Conservation (phyloP, 2,888 invertebrate genomes). For the Clistopyga incitator region DNA sequence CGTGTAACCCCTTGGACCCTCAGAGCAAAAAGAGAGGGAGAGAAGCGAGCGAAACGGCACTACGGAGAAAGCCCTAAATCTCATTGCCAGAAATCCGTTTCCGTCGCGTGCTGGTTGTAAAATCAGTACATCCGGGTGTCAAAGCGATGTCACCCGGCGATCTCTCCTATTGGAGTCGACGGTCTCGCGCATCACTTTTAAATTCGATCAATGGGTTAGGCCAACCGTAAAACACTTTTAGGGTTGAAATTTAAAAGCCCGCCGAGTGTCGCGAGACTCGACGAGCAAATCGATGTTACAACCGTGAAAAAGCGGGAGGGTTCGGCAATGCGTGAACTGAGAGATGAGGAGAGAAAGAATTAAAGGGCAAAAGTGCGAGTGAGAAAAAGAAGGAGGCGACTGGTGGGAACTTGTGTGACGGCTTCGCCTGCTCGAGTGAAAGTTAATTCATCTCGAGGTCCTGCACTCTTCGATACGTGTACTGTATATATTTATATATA, state of each 20-base stretch:
- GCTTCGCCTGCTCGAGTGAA: conserved; percentile 68
- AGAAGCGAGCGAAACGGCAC: conserved; percentile 44
- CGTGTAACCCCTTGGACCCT: conserved; percentile 57
- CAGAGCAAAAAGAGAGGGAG: conserved; percentile 12
- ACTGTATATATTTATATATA: conserved; percentile 1
- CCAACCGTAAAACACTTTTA: conserved; percentile 84
- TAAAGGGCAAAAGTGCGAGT: conserved; percentile 44
- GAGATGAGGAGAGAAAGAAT: conserved; percentile 53
- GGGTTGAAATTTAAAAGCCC: conserved; percentile 83
- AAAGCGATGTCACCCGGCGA: conserved; percentile 81
- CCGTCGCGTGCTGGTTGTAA: conserved; percentile 84
- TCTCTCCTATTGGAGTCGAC: conserved; percentile 66
- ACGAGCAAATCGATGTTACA: conserved; percentile 79
- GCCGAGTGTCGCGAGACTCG: conserved; percentile 67
- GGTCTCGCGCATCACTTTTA: conserved; percentile 80
- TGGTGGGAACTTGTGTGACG: conserved; percentile 67
- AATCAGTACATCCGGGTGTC: conserved; percentile 84
- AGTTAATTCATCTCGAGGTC: conserved; percentile 72
- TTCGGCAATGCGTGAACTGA: conserved; percentile 1
- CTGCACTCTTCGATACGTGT: conserved; percentile 31
- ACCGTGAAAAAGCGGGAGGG: conserved; percentile 76
- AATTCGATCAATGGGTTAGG: conserved; percentile 84
- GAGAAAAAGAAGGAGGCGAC: conserved; percentile 59
- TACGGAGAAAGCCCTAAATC: conserved; percentile 76
- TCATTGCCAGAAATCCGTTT: conserved; percentile 83